A percentile compares a stretch with the other conserved stretches of the same genome.
Conservation (phyloP, 2,797 vertebrate species). For the Falco columbarius region DNA sequence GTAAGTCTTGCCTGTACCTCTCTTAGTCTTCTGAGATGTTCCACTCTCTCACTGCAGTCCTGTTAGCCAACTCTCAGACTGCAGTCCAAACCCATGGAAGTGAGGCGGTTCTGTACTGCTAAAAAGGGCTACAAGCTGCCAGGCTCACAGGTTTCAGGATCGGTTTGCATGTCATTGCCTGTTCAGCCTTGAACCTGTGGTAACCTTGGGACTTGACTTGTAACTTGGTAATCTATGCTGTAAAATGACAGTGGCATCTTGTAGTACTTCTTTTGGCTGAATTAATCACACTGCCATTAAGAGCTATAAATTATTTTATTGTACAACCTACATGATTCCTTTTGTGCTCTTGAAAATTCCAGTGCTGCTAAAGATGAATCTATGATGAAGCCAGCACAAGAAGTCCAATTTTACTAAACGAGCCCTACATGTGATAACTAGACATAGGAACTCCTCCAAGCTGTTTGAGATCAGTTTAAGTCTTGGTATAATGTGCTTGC, state of each 20-base stretch:
- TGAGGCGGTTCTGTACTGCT: neutral
- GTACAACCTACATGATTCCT: neutral
- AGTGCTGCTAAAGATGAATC: neutral
- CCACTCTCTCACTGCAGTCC: neutral
- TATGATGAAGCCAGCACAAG: neutral
- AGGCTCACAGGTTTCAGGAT: neutral
- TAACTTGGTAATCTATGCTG: neutral
- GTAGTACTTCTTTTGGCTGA: neutral
- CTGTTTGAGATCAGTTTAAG: neutral
- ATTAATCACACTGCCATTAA: neutral
- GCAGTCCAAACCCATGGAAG: neutral
- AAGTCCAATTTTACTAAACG: neutral
- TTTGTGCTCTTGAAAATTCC: neutral
- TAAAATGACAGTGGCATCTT: neutral
- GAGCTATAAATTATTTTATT: neutral
- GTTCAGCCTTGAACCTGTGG: neutral
- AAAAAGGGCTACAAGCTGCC: neutral
- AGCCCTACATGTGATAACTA: neutral
- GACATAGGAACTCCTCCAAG: neutral
- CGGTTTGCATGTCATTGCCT: neutral
- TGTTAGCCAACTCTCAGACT: neutral
- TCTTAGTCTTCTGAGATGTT: neutral
- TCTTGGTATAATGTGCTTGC: neutral
- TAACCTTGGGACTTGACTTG: neutral
- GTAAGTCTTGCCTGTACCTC: neutral